Conservation (phyloP, 2,797 vertebrate species). For the Ctenochaetus hawaiiensis region DNA sequence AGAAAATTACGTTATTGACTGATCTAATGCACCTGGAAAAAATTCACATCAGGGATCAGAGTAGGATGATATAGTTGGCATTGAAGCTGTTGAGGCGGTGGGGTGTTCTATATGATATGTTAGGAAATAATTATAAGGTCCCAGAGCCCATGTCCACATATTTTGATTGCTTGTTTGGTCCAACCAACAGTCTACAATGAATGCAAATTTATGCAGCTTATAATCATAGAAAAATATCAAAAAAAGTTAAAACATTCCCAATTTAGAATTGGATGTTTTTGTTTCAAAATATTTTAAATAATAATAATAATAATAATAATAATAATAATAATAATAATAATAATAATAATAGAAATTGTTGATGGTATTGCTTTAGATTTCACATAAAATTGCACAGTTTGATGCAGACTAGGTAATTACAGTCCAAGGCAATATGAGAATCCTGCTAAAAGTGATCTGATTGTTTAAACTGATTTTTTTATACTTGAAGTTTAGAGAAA, state of each 20-base stretch:
- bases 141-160: too few relatives aligned
- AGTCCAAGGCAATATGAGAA: neutral
- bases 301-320: neutral
- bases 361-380: neutral
- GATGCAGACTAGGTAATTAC: neutral
- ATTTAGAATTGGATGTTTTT: neutral
- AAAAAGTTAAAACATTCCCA: neutral
- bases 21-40: neutral
- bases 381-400: neutral
- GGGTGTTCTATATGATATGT: too few relatives aligned
- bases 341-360: too few relatives aligned
- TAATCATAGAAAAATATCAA: neutral
- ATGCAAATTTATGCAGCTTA: neutral
- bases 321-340: neutral
- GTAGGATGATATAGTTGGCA: too few relatives aligned
- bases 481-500: neutral
- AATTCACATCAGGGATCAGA: neutral
- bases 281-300: neutral
- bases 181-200: neutral
- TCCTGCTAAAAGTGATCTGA: neutral
- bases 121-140: too few relatives aligned
- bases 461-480: neutral
- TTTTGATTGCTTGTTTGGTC: neutral
- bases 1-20: slow-evolving; percentile 1
- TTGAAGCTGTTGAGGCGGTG: too few relatives aligned